Percentiles rank a stretch among this genome's conserved stretches.
Evolutionary conservation across 2,888 invertebrate species (phyloP).

Genomic region (Lamellibrachia columna): DNA sequence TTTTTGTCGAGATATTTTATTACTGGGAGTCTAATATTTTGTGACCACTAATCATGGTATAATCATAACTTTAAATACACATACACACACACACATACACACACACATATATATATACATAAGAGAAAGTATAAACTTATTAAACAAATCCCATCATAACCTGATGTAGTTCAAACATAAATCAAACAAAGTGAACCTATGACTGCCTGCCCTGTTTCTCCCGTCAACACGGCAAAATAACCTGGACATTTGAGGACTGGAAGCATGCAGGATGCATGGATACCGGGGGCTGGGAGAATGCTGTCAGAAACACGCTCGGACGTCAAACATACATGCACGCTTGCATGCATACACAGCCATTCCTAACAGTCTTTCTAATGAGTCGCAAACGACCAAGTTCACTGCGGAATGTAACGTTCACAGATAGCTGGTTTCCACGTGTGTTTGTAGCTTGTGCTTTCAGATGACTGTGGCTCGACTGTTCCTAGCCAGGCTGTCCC

Average conservation of each 20-base stretch:
- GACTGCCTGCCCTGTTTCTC: neutral
- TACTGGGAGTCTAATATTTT: neutral
- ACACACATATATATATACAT: neutral
- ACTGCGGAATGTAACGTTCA: constrained; percentile 9
- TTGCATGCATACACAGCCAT: neutral
- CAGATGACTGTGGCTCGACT: neutral
- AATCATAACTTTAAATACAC: neutral
- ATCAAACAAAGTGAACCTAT: constrained; percentile 5
- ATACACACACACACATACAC: neutral
- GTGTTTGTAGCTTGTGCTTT: neutral
- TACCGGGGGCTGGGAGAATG: neutral
- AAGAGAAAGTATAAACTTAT: constrained; percentile 11
- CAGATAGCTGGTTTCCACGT: neutral
- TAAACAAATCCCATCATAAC: constrained; percentile 10
- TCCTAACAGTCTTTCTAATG: neutral
- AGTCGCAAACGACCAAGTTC: constrained; percentile 9
- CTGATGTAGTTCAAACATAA: constrained; percentile 12
- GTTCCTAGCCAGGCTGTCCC: neutral
- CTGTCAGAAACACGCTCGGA: neutral
- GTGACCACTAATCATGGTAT: neutral
- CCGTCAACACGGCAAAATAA: neutral
- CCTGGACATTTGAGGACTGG: neutral
- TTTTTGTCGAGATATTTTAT: too few relatives aligned
- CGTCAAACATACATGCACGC: neutral
- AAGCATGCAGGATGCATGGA: neutral